Conservation (phyloP, 2,797 vertebrate genomes). For the Mormyrops attenuatus region DNA sequence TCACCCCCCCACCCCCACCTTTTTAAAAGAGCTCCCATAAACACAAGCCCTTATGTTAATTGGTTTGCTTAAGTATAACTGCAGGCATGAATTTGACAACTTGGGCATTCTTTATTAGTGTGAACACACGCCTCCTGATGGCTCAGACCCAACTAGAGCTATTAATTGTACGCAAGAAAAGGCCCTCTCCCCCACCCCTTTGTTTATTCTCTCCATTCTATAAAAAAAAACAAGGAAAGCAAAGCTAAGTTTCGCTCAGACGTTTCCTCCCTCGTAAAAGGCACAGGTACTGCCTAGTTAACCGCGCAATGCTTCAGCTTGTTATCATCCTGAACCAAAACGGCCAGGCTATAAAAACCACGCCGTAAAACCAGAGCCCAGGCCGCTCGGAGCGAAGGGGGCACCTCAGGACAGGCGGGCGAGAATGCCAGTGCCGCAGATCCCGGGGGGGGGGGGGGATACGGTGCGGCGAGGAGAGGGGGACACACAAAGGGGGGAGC, state of each 20-base stretch:
- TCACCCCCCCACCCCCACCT: slow-evolving; percentile 19
- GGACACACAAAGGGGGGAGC: neutral
- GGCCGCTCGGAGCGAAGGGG: slow-evolving; percentile 25
- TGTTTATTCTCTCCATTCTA: slow-evolving; percentile 26
- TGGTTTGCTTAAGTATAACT: slow-evolving; percentile 37
- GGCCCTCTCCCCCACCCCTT: slow-evolving; percentile 16
- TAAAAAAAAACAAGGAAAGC: slow-evolving; percentile 3
- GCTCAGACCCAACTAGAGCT: slow-evolving; percentile 32
- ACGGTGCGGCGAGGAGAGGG: neutral
- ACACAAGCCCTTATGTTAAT: slow-evolving; percentile 43
- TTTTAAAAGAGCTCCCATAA: slow-evolving; percentile 47
- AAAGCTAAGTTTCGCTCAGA: neutral
- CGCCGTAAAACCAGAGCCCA: slow-evolving; percentile 20
- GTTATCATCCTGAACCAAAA: slow-evolving; percentile 27
- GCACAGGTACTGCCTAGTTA: slow-evolving; percentile 37
- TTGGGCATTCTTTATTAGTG: neutral
- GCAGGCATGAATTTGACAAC: slow-evolving; percentile 25
- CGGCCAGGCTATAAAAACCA: slow-evolving; percentile 7
- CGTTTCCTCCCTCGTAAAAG: slow-evolving; percentile 34
- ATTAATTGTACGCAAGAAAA: slow-evolving; percentile 31
- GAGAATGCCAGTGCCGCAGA: slow-evolving; percentile 23
- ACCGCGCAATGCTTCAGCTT: slow-evolving; percentile 37
- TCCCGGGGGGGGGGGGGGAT: neutral
- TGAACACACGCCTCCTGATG: slow-evolving; percentile 32
- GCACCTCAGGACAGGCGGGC: slow-evolving; percentile 55